These are phyloP conservation scores for Megalurothrips usitatus DNA, from an alignment of 2,888 invertebrate genomes.

Conservation along the genomic window DNA sequence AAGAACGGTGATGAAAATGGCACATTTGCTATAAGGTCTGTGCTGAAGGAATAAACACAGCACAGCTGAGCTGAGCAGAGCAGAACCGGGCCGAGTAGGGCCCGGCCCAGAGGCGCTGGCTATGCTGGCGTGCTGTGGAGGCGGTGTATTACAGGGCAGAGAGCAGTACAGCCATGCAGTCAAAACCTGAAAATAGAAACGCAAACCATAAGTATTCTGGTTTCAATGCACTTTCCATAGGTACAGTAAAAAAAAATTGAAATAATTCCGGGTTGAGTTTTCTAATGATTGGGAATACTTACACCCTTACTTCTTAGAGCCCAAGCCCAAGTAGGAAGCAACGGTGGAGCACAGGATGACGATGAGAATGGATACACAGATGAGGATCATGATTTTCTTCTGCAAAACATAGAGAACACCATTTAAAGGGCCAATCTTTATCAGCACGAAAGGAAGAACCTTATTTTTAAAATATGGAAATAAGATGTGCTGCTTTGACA, in stretches of 20 bases:
- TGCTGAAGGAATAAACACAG: neutral
- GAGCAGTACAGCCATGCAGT: neutral
- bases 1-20: neutral
- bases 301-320: neutral
- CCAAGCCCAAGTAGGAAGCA: neutral
- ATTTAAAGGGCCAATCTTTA: conserved; percentile 32
- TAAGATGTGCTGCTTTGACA: neutral
- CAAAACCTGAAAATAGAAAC: neutral
- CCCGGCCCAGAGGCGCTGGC: neutral
- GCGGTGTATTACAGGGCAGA: conserved; percentile 4
- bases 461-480: too few relatives aligned
- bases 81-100: neutral
- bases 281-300: too few relatives aligned
- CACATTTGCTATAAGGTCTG: conserved; percentile 10
- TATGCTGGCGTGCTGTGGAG: neutral
- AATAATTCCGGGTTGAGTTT: too few relatives aligned
- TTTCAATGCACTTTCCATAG: too few relatives aligned
- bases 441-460: too few relatives aligned
- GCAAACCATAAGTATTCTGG: neutral
- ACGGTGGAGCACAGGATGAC: conserved; percentile 49
- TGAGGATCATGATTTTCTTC: conserved; percentile 93
- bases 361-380: conserved; percentile 77
- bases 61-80: neutral
- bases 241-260: too few relatives aligned
- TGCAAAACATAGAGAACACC: conserved; percentile 51